Evolutionary conservation across 2,113 vertebrate genomes (phyloP).

Genomic region (Ifrita kowaldi): DNA sequence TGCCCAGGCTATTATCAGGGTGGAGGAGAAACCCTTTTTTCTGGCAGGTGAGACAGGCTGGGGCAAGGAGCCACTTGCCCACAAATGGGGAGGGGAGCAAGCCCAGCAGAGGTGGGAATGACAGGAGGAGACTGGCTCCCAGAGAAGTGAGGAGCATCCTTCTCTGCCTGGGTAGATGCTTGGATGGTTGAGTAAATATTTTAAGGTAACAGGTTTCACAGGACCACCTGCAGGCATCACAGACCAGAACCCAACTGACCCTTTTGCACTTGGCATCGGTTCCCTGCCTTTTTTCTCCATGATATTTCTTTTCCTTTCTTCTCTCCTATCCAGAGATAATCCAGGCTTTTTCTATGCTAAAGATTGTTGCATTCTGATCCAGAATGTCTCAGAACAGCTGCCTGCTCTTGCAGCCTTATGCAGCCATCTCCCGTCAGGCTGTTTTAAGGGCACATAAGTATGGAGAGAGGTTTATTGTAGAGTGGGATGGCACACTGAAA

Average conservation of each 20-base stretch:
- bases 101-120: not conserved
- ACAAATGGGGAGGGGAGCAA: not conserved
- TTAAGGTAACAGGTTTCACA: not conserved
- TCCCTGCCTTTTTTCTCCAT: not conserved
- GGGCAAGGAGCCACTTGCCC: not conserved
- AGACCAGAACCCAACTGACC: not conserved
- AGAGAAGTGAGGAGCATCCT: not conserved
- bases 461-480: not conserved
- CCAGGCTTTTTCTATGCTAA: not conserved
- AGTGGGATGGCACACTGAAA: not conserved
- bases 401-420: not conserved
- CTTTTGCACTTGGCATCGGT: not conserved
- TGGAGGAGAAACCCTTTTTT: not conserved
- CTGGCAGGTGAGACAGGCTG: not conserved
- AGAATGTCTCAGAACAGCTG: not conserved
- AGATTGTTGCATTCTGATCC: not conserved
- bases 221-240: not conserved
- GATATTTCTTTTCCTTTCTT: not conserved
- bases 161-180: not conserved
- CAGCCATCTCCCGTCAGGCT: not conserved
- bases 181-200: not conserved
- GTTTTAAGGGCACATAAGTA: not conserved
- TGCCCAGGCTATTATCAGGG: not conserved
- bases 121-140: not conserved
- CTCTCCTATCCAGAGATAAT: not conserved